These are phyloP conservation scores for Nerophis lumbriciformis DNA, from an alignment of 2,113 vertebrate species.

Conservation along the genomic window DNA sequence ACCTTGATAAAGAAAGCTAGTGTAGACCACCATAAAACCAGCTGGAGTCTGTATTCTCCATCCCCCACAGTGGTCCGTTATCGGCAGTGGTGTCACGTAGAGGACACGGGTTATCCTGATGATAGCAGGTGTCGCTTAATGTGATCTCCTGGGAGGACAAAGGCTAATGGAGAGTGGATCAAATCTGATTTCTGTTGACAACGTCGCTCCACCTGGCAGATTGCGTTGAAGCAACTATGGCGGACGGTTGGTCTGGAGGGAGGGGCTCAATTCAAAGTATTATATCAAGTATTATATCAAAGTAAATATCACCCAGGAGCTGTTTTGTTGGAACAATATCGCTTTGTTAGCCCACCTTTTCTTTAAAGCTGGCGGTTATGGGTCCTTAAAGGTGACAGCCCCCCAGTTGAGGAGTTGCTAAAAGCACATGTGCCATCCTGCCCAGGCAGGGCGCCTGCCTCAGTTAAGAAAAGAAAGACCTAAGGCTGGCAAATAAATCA, in stretches of 20 bases:
- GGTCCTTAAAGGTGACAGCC: too few species aligned
- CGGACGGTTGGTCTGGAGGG: neutral
- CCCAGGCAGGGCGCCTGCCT: too few species aligned
- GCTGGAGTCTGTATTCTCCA: constrained; percentile 22
- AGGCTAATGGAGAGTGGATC: constrained; percentile 63
- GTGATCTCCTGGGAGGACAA: constrained; percentile 54
- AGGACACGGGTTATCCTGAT: constrained; percentile 59
- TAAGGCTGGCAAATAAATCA: constrained; percentile 28
- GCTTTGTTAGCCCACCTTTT: neutral
- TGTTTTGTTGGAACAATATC: neutral
- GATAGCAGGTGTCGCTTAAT: constrained; percentile 70
- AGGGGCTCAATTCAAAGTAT: too few species aligned
- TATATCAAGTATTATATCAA: too few species aligned
- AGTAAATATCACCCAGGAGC: neutral
- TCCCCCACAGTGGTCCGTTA: constrained; percentile 15
- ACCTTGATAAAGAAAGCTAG: neutral
- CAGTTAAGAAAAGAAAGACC: too few species aligned
- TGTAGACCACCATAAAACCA: too few species aligned
- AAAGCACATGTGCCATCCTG: too few species aligned
- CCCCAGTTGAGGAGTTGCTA: too few species aligned
- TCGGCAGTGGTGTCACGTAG: constrained; percentile 47
- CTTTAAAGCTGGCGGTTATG: neutral
- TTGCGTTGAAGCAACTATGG: constrained; percentile 26
- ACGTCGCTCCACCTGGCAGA: constrained; percentile 56
- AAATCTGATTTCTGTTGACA: constrained; percentile 67